Evolutionary conservation across 2,113 vertebrate species (phyloP).

Genomic region (Stomatorhinus ivindoensis): DNA sequence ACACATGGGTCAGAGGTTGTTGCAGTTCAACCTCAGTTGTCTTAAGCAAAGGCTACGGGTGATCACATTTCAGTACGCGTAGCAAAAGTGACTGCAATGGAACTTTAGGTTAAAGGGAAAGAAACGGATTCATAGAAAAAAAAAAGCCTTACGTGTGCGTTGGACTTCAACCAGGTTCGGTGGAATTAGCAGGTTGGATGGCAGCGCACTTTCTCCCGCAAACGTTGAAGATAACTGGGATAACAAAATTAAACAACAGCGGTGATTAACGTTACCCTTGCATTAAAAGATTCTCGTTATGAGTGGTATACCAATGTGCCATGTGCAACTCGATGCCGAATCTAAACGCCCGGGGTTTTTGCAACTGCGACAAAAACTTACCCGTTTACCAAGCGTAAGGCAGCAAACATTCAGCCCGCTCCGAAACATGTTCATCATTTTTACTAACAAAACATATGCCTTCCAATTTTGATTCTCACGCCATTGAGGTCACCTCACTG

Average conservation of each 20-base stretch:
- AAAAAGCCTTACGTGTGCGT: conserved; percentile 43
- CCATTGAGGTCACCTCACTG: background rate
- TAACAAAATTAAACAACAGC: background rate
- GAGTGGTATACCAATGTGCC: background rate
- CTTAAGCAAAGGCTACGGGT: background rate
- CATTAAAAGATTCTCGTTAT: background rate
- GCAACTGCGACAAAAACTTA: background rate
- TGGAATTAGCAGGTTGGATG: conserved; percentile 57
- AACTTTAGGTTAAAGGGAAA: background rate
- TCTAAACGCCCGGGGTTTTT: too few species aligned
- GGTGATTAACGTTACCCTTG: background rate
- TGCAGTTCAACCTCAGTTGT: background rate
- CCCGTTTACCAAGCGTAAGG: background rate
- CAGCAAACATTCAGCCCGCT: background rate
- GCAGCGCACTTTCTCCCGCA: conserved; percentile 41
- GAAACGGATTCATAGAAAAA: background rate
- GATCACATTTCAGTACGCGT: background rate
- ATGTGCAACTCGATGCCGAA: background rate
- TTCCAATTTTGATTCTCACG: background rate
- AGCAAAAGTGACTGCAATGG: background rate
- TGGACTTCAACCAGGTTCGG: conserved; percentile 56
- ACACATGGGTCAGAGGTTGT: background rate
- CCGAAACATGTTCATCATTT: background rate
- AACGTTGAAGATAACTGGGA: conserved; percentile 53
- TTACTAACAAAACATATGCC: background rate